Conservation (phyloP, 2,888 invertebrate genomes). For the Heliconius ismenius region DNA sequence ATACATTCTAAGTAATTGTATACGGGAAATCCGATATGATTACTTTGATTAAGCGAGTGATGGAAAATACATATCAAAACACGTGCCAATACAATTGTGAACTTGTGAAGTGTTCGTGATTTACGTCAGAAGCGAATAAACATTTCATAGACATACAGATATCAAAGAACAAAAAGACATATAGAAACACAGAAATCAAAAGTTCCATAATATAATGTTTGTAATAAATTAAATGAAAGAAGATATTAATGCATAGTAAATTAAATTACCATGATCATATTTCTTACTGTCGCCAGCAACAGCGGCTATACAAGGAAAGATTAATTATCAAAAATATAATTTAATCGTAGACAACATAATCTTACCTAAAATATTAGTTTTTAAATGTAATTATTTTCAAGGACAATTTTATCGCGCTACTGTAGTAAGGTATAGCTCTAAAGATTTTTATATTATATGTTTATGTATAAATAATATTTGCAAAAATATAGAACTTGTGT, state of each 20-base stretch:
- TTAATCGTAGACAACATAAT: background rate
- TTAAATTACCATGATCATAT: background rate
- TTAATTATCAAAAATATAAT: background rate
- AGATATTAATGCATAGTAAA: background rate
- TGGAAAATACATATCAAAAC: constrained; percentile 38
- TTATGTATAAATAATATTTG: constrained; percentile 20
- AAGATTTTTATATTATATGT: background rate
- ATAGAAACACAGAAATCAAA: background rate
- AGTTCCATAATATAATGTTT: background rate
- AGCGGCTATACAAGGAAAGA: background rate
- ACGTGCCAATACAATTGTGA: constrained; percentile 24
- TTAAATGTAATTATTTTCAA: background rate
- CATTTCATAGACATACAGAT: constrained; percentile 1
- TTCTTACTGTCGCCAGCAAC: background rate
- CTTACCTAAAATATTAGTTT: background rate
- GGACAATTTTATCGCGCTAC: background rate
- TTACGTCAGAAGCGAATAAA: constrained; percentile 35
- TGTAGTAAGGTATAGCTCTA: background rate
- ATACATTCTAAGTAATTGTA: constrained; percentile 29
- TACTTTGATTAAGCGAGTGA: constrained; percentile 32
- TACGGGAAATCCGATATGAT: constrained; percentile 34
- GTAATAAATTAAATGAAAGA: background rate
- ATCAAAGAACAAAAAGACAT: too few species aligned
- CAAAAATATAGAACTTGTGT: constrained; percentile 30
- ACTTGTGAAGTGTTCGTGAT: constrained; percentile 33